A percentile compares a stretch with the other conserved stretches of the same genome.
phyloP scores from a whole-genome alignment of 2,888 invertebrate genomes.

The Rambutsinella grinnellia region DNA sequence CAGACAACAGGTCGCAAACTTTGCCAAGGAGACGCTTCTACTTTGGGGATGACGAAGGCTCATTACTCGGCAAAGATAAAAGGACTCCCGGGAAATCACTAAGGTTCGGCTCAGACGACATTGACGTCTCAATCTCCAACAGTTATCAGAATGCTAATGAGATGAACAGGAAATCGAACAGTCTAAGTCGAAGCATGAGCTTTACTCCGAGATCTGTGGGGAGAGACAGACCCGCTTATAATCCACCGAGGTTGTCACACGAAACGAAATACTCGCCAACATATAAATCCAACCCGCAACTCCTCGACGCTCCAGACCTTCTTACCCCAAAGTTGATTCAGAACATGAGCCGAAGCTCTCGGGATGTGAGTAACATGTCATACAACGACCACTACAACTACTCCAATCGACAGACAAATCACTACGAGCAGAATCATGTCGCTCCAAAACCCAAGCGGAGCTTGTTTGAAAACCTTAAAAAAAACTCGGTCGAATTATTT shows the following conservation, averaged over 20 bases:
- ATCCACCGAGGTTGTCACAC: conserved; percentile 48
- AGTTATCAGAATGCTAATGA: conserved; percentile 56
- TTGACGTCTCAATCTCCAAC: conserved; percentile 66
- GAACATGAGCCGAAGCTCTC: conserved; percentile 85
- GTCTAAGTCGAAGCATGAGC: conserved; percentile 65
- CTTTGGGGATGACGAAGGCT: conserved; percentile 66
- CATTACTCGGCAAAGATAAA: conserved; percentile 48
- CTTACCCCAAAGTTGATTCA: conserved; percentile 90
- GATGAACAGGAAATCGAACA: conserved; percentile 49
- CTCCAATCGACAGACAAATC: conserved; percentile 25
- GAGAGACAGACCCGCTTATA: conserved; percentile 19
- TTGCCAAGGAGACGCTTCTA: conserved; percentile 65
- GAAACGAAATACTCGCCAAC: conserved; percentile 56
- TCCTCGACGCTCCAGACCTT: conserved; percentile 80
- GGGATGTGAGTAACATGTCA: conserved; percentile 74
- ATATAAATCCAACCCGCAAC: conserved; percentile 84
- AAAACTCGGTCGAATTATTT: conserved; percentile 64
- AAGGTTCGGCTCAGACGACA: conserved; percentile 64
- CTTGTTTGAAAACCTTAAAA: conserved; percentile 63
- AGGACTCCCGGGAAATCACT: conserved; percentile 58
- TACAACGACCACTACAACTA: conserved; percentile 37
- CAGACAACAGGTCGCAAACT: conserved; percentile 59
- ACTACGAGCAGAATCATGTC: conserved; percentile 23
- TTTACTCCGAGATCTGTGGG: conserved; percentile 62
- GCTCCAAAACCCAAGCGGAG: conserved; percentile 55